A percentile compares a stretch with the other conserved stretches of the same genome.
Conservation (phyloP, 2,888 invertebrate species). For the Oscheius sp. region DNA sequence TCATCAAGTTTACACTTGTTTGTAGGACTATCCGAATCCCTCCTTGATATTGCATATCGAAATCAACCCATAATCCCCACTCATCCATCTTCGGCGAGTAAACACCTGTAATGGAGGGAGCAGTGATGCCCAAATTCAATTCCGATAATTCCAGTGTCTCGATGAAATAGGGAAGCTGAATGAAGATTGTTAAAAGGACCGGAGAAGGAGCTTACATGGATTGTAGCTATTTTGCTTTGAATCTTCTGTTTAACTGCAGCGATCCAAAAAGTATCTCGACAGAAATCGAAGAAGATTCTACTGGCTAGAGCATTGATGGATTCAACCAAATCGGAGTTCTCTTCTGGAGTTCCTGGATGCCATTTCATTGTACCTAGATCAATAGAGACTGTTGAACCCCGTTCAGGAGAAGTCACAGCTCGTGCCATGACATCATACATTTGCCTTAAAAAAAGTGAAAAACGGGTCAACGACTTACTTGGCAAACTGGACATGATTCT, state of each 20-base stretch:
- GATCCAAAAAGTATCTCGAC: conserved; percentile 80
- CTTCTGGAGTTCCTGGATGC: conserved; percentile 41
- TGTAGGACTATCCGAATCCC: conserved; percentile 83
- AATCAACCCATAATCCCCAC: conserved; percentile 87
- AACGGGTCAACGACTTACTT: conserved; percentile 32
- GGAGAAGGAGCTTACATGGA: conserved; percentile 78
- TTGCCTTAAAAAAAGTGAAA: conserved; percentile 37
- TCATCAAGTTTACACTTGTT: conserved; percentile 86
- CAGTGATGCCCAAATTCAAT: conserved; percentile 62
- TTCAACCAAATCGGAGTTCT: conserved; percentile 58
- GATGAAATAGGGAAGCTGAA: conserved; percentile 84
- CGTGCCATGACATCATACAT: conserved; percentile 37
- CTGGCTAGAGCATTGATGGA: conserved; percentile 66
- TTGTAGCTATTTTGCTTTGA: conserved; percentile 85
- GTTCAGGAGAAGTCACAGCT: conserved; percentile 34
- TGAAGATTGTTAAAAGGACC: background rate
- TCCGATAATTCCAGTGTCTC: conserved; percentile 79
- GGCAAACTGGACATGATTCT: conserved; percentile 52
- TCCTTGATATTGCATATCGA: conserved; percentile 77
- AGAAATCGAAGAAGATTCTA: conserved; percentile 83
- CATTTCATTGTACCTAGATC: conserved; percentile 53
- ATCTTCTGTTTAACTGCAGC: conserved; percentile 81
- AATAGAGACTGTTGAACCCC: conserved; percentile 43
- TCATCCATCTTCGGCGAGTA: conserved; percentile 79
- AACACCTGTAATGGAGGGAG: conserved; percentile 62